Evolutionary conservation across 2,797 vertebrate genomes (phyloP), one percentile per base, ranked within the genome.

Genomic region (Bovichtus diacanthus): DNA sequence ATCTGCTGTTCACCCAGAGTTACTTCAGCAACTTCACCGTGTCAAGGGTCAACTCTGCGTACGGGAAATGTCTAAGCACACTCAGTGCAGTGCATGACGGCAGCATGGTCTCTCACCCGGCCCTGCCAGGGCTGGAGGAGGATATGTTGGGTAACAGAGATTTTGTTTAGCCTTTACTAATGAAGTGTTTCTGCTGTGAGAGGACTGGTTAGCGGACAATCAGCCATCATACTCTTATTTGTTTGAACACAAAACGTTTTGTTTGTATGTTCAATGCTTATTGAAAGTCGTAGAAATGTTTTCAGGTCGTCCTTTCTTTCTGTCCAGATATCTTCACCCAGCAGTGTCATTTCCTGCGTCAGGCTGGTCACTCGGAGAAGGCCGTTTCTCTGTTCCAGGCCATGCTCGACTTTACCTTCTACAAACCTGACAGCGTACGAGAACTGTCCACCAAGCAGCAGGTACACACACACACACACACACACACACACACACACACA

Each of bases 11-110:
- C 87, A 96, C 94, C 62, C 98, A 98, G 92, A 97, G 97, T 85
- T 97, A 99, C 90, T 99, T 98, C 90, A 98, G 97, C 88, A 97
- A 95, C 44, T 99, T 99, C 78, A 94, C 96, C 0, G 92, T 98
- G 75, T 95, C 97, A 5, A 98, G 96, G 89, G 95, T 99, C 66
- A 96, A 95, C 76, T 74, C 85, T 15, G 93, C 96, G 0, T 99
- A 97, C 0, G 96, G 98, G 31, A 99, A 98, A 82, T 98, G 97
- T 92, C 92, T 99, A 73, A 97, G 96, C 80, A 99, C 96, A 0
- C 83, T 99, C 87, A 95, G 97, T 19, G 96, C 96, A 0, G 96
- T 98, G 3, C 94, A 90, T 29, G 98, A 99, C 0, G 97, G 98
- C 78, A 97, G 95, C 90, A 97, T 99, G 95, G 84, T 97, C 2